Evolutionary conservation across 2,113 vertebrate species (phyloP).

Genomic region (Centropristis striata): DNA sequence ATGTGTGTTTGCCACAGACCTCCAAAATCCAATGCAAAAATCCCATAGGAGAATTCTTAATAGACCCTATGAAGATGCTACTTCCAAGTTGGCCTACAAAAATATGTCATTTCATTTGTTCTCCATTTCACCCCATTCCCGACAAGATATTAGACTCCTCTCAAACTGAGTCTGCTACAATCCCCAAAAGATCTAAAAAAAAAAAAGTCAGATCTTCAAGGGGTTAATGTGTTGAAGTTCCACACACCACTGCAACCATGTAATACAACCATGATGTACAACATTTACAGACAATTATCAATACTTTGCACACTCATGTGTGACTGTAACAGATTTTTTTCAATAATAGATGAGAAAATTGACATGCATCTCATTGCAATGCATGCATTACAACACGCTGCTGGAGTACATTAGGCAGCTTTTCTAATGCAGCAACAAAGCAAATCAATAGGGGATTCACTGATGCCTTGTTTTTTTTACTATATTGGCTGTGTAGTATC

Average conservation of each 20-base stretch:
- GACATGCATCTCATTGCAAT: neutral
- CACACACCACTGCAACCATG: neutral
- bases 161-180: no score
- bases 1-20: no score
- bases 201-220: no score
- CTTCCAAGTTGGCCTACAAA: no score
- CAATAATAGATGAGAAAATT: neutral
- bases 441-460: conserved; percentile 59
- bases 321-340: neutral
- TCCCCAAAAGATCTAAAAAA: no score
- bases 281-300: neutral
- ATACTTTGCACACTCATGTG: neutral
- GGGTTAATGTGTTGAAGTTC: neutral
- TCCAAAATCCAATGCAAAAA: no score
- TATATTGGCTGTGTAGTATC: conserved; percentile 19
- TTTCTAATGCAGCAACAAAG: conserved; percentile 47
- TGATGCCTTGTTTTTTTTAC: conserved; percentile 46
- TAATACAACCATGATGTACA: neutral
- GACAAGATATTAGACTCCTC: no score
- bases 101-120: no score
- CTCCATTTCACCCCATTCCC: no score
- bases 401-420: conserved; percentile 28
- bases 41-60: no score
- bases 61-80: no score
- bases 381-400: neutral